Evolutionary conservation across 2,797 vertebrate genomes (phyloP), one percentile per base, ranked within the genome.

Genomic region (Rhynchonycteris naso): DNA sequence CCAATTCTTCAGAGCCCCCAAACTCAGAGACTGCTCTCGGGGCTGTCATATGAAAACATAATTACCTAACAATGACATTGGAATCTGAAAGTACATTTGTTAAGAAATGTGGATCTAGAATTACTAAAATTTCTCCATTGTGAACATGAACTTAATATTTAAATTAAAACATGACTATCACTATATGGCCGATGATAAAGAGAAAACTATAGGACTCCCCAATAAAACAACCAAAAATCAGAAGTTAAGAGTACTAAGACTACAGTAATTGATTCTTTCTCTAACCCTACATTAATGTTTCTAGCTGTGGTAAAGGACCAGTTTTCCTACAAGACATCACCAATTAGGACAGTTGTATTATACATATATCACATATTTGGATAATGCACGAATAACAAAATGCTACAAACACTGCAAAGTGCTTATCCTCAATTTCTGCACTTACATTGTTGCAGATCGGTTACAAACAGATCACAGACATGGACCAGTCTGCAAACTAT

Each of bases 1-100:
- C 47, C 35, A 72, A 2, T 56, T 56, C 76, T 82, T 80, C 61
- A 21, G 14, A 80, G 74, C 15, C 50, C 6, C 26, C 65, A 79
- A 61, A 81, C 38, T 33, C 84, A 33, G 59, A 68, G 9, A 50
- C 24, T 74, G 28, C 33, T 63, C 68, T 68, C n/a, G 75, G 72
- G 50, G 69, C 43, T 89, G 66, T 76, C n/a, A 86, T 19, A 83
- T 28, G 30, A 89, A 96, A 96, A 89, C 89, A 83, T 84, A 96
- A 74, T 80, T 90, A 95, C 66, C 52, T 78, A 28, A 95, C 72
- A 78, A 88, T 58, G 54, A 84, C 52, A 89, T 8, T 80, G 35
- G 28, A 82, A 80, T 8, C 16, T 94, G 38, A 87, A 89, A 50
- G 8, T 65, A 18, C 18, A 81, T 82, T 94, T 96, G 33, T 74